phyloP scores from a whole-genome alignment of 2,888 invertebrate species.

The Drosophila hawaiiensis region DNA sequence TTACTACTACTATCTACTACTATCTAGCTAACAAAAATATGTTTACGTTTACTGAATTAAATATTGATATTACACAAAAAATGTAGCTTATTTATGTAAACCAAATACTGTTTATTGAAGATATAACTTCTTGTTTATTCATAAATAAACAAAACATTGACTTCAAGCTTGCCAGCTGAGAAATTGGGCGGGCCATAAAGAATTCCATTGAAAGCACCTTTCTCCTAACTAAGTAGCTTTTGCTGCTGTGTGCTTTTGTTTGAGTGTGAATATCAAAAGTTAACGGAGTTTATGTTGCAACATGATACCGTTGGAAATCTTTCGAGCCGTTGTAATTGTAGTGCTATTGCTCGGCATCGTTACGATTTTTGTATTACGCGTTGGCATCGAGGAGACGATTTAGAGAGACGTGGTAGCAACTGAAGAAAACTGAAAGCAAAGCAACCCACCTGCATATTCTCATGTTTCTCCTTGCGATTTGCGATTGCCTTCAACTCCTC shows the following conservation, averaged over 20 bases:
- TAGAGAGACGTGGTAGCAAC: neutral
- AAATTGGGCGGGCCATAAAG: neutral
- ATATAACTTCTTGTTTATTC: neutral
- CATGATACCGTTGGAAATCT: conserved; percentile 67
- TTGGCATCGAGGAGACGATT: conserved; percentile 6
- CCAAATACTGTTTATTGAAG: neutral
- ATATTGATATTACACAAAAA: neutral
- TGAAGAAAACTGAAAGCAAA: neutral
- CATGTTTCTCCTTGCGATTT: conserved; percentile 86
- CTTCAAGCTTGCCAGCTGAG: neutral
- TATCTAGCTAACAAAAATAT: neutral
- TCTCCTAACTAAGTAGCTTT: conserved; percentile 8
- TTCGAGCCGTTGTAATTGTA: conserved; percentile 57
- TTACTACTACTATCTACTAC: neutral
- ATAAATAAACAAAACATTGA: neutral
- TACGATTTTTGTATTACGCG: conserved; percentile 51
- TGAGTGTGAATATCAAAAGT: neutral
- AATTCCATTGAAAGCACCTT: neutral
- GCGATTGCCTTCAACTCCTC: conserved; percentile 88
- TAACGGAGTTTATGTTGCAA: neutral
- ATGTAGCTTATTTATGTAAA: neutral
- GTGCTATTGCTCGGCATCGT: conserved; percentile 50
- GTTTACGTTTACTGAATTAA: neutral
- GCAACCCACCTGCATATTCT: conserved; percentile 88
- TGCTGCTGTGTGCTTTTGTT: neutral